Conservation (phyloP, 1,140 invertebrate genomes). For the Bombus haemorrhoidalis region DNA sequence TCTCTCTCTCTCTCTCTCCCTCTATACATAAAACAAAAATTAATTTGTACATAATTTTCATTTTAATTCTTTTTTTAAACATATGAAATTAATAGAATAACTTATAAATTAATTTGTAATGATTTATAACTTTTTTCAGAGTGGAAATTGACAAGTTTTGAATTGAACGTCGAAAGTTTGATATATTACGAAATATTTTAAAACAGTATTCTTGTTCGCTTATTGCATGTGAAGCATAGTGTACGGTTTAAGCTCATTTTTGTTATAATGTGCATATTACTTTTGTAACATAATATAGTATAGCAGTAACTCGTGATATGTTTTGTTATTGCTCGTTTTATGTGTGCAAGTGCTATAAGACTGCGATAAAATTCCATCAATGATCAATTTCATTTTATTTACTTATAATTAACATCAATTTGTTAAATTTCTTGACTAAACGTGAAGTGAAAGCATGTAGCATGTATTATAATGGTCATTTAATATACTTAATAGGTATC, state of each 20-base stretch:
- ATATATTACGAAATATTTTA: neutral
- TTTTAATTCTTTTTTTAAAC: too few species aligned
- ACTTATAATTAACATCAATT: neutral
- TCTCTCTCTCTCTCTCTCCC: neutral
- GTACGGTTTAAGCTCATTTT: neutral
- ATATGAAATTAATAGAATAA: neutral
- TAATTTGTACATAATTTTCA: too few species aligned
- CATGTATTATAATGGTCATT: neutral
- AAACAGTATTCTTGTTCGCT: neutral
- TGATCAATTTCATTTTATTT: neutral
- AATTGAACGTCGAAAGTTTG: neutral
- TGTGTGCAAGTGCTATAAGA: neutral
- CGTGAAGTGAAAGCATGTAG: neutral
- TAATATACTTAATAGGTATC: neutral
- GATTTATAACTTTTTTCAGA: conserved; percentile 28
- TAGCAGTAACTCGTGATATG: neutral
- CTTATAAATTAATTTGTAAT: neutral
- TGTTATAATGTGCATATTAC: neutral
- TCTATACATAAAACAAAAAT: neutral
- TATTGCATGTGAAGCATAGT: conserved; percentile 7
- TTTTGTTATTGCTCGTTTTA: neutral
- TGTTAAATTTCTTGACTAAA: neutral
- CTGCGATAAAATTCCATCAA: neutral
- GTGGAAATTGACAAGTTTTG: neutral
- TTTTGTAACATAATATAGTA: neutral